Conservation (phyloP, 2,797 vertebrate genomes). For the Ptychobarbus kaznakovi region DNA sequence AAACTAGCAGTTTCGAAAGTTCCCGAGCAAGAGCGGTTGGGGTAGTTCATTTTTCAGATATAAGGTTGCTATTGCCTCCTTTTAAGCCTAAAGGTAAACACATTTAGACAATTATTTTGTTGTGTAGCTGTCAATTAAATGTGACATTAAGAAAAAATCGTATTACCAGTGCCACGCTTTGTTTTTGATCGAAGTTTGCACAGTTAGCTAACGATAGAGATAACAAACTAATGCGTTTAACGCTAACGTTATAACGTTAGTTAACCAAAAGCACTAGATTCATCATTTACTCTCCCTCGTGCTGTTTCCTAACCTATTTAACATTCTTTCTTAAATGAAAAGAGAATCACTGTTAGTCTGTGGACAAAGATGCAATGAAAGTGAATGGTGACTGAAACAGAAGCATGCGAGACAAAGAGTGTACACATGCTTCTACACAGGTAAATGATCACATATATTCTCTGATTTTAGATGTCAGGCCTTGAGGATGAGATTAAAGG, state of each 20-base stretch:
- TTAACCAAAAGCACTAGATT: slow-evolving; percentile 65
- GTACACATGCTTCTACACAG: background rate
- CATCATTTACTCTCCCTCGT: background rate
- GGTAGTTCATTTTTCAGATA: background rate
- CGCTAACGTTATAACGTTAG: background rate
- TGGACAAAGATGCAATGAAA: background rate
- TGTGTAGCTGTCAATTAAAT: background rate
- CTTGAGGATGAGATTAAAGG: slow-evolving; percentile 62
- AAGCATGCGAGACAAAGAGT: background rate
- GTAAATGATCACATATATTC: background rate
- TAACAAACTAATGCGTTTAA: background rate
- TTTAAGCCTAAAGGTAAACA: slow-evolving; percentile 12
- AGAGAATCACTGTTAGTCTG: background rate
- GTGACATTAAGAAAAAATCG: background rate
- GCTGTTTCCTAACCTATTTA: no score
- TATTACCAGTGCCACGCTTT: background rate
- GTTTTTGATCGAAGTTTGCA: slow-evolving; percentile 8
- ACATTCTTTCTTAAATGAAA: background rate
- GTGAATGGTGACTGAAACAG: background rate
- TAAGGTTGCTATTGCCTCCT: background rate
- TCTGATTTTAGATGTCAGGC: slow-evolving; percentile 35
- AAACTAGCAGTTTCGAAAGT: slow-evolving; percentile 20
- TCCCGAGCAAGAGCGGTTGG: background rate
- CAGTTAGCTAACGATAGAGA: background rate
- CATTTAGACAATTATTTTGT: background rate